Conservation (phyloP, 2,888 invertebrate genomes). For the Dromius quadrimaculatus region DNA sequence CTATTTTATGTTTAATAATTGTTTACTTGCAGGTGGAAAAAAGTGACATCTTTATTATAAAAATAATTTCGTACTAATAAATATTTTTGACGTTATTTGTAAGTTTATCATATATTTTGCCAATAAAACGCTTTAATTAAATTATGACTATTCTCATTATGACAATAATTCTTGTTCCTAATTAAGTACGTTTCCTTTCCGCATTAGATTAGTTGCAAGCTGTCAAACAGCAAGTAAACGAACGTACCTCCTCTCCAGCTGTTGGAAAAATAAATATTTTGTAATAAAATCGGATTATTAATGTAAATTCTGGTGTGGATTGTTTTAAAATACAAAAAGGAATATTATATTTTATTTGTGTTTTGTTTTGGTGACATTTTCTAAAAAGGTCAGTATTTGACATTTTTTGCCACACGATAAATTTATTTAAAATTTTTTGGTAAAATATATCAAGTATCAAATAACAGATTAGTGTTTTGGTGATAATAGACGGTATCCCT, state of each 20-base stretch:
- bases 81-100: too few species aligned
- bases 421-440: too few species aligned
- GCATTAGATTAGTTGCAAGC: not conserved
- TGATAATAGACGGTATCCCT: too few species aligned
- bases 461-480: too few species aligned
- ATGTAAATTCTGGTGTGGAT: slow-evolving; percentile 21
- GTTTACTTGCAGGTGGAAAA: slow-evolving; percentile 53
- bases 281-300: not conserved
- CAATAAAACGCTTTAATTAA: too few species aligned
- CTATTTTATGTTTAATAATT: slow-evolving; percentile 16
- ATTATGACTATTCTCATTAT: too few species aligned
- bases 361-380: slow-evolving; percentile 13
- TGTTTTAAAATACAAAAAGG: slow-evolving; percentile 9
- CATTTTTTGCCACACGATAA: too few species aligned
- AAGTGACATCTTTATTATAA: slow-evolving; percentile 40
- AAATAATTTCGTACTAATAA: not conserved
- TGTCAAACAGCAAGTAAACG: slow-evolving; percentile 14
- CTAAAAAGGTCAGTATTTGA: slow-evolving; percentile 30
- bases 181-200: slow-evolving; percentile 7
- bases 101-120: too few species aligned
- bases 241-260: slow-evolving; percentile 40
- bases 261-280: slow-evolving; percentile 41
- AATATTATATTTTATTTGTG: not conserved
- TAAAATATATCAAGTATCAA: too few species aligned
- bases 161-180: too few species aligned